Conservation (phyloP, 2,797 vertebrate genomes). For the Falco concolor region DNA sequence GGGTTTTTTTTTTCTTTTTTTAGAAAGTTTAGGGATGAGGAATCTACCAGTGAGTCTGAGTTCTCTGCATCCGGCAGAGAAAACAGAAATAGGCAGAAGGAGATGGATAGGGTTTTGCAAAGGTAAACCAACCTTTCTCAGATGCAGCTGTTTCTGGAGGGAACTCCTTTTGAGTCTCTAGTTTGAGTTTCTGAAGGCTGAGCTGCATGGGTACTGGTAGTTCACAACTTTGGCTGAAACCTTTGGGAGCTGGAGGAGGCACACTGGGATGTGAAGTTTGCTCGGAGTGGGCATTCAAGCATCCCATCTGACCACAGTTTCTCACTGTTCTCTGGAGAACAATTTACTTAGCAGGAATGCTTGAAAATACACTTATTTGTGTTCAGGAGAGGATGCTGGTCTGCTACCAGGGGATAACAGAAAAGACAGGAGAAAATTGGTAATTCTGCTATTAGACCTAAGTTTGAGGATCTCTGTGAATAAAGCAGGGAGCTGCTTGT, state of each 20-base stretch:
- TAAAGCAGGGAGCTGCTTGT: not conserved
- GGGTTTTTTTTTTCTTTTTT: not conserved
- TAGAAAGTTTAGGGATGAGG: not conserved
- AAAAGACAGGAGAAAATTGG: not conserved
- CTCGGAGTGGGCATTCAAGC: not conserved
- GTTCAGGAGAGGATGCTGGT: not conserved
- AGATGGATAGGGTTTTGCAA: not conserved
- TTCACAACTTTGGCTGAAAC: not conserved
- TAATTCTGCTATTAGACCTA: not conserved
- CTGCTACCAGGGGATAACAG: not conserved
- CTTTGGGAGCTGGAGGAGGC: not conserved
- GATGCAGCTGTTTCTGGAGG: not conserved
- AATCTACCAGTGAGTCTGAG: not conserved
- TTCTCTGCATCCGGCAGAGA: not conserved
- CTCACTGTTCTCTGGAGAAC: not conserved
- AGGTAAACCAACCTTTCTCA: not conserved
- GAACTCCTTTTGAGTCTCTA: not conserved
- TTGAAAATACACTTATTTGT: not conserved
- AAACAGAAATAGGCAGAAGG: not conserved
- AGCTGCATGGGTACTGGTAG: not conserved
- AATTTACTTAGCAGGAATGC: not conserved
- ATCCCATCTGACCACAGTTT: not conserved
- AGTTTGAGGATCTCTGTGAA: not conserved
- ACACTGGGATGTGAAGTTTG: not conserved
- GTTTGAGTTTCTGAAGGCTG: not conserved